phyloP scores from a whole-genome alignment of 2,888 invertebrate species.

The Operophtera brumata region DNA sequence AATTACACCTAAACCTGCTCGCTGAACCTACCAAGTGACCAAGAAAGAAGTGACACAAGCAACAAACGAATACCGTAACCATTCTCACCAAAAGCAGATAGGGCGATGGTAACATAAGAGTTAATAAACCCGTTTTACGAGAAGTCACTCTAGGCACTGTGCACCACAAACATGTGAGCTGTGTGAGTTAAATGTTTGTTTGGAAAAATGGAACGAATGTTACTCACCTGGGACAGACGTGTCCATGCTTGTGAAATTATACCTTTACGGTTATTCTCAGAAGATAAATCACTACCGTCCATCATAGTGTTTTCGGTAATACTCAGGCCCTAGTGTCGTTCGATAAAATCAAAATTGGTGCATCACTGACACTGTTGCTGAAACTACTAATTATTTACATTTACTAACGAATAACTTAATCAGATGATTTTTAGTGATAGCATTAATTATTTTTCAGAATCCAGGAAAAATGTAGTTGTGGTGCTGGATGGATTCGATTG shows the following conservation, averaged over 20 bases:
- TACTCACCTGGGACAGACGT: slow-evolving; percentile 83
- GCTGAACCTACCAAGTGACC: too few relatives aligned
- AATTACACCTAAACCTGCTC: too few relatives aligned
- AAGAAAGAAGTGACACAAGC: too few relatives aligned
- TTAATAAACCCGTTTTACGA: not conserved
- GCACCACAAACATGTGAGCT: not conserved
- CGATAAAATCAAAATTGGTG: slow-evolving; percentile 26
- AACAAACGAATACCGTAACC: too few relatives aligned
- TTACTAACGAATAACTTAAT: slow-evolving; percentile 5
- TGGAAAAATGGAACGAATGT: not conserved
- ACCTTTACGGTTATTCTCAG: slow-evolving; percentile 81
- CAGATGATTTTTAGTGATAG: slow-evolving; percentile 9
- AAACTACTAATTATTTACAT: slow-evolving; percentile 8
- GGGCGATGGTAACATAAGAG: not conserved
- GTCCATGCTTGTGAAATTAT: slow-evolving; percentile 84
- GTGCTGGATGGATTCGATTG: slow-evolving; percentile 19
- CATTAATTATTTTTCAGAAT: slow-evolving; percentile 3
- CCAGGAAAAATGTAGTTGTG: slow-evolving; percentile 14
- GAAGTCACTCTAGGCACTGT: not conserved
- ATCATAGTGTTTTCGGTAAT: slow-evolving; percentile 70
- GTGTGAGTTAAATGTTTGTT: not conserved
- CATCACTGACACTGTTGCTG: slow-evolving; percentile 39
- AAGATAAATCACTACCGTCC: slow-evolving; percentile 86
- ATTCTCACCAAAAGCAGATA: not conserved
- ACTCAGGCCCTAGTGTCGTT: slow-evolving; percentile 21